Base-by-base conservation (phyloP, 2,888 invertebrate species). In the Drosophila testacea region DNA sequence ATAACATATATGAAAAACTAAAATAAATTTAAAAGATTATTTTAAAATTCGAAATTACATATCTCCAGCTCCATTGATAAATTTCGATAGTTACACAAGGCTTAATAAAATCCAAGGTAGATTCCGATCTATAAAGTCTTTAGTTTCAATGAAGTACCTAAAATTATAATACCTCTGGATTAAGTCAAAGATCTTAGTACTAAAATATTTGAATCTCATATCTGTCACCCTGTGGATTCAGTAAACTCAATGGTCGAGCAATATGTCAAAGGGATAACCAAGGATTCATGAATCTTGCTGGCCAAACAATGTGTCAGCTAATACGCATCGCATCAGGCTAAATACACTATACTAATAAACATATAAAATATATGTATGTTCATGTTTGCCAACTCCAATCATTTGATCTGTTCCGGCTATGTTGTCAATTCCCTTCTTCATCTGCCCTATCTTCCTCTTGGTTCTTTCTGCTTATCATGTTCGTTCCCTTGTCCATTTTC, bases 291-390 rank as follows among this genome's bases (percentile, higher is more conserved):
- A 47, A 44, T 61, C 44, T 27, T 10, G 47, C 41, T 50, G 63
- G 57, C 41, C 39, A 73, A 55, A 55, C 48, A 65, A 57, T 34
- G 56, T 44, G 41, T 55, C 50, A 28, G 56, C 46, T 41, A 51
- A 59, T 68, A 54, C 52, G 54, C 41, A 70, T n/a, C 9, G 51
- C 60, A 59, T 65, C 60, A 54, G 41, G 62, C 73, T 68, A 65
- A 76, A 62, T 22, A 50, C 46, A 67, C 11, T 27, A 59, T 59
- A 27, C 55, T 44, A 57, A 61, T 69, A 77, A 60, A 73, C 41
- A 60, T 6, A 46, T 30, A 34, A 11, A 13, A 7, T 39, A 34
- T 9, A 28, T 13, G 13, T 28, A 22, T 57, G 6, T 10, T 10
- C 22, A 11, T 41, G 44, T 41, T 6, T 47, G 4, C 1, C 52